phyloP scores from a whole-genome alignment of 2,888 invertebrate species.

The Eulithis testata region DNA sequence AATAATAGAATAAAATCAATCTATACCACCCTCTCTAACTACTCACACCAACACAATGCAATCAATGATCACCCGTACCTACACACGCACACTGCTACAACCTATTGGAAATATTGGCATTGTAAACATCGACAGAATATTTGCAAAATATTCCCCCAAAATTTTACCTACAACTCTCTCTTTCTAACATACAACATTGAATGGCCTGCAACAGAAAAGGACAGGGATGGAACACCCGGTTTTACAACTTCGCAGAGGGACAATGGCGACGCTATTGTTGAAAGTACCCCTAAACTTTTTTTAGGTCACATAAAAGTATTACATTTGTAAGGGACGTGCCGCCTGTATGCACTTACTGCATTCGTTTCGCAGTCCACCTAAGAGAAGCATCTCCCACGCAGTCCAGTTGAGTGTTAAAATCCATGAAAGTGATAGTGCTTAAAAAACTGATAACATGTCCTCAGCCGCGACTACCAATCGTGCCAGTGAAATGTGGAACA shows the following conservation, averaged over 20 bases:
- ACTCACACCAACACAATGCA: conserved; percentile 63
- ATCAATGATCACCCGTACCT: conserved; percentile 66
- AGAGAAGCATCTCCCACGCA: conserved; percentile 75
- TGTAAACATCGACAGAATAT: conserved; percentile 81
- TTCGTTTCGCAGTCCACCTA: conserved; percentile 79
- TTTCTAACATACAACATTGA: conserved; percentile 48
- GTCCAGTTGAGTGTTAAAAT: conserved; percentile 56
- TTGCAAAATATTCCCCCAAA: conserved; percentile 74
- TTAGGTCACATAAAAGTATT: conserved; percentile 84
- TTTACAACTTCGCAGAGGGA: conserved; percentile 78
- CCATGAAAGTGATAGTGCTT: conserved; percentile 56
- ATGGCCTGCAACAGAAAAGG: conserved; percentile 46
- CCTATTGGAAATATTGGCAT: conserved; percentile 80
- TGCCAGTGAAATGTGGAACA: conserved; percentile 77
- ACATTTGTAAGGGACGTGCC: conserved; percentile 80
- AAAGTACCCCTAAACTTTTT: conserved; percentile 82
- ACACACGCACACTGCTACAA: conserved; percentile 61
- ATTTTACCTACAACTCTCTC: conserved; percentile 59
- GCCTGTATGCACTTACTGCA: conserved; percentile 75
- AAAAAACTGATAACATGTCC: conserved; percentile 58
- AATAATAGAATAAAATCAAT: conserved; percentile 84
- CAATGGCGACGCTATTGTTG: conserved; percentile 82
- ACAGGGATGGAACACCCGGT: conserved; percentile 64
- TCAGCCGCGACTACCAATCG: conserved; percentile 69
- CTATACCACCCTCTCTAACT: conserved; percentile 75